Evolutionary conservation across 2,888 invertebrate species (phyloP).

Genomic region (Agrochola circellaris): DNA sequence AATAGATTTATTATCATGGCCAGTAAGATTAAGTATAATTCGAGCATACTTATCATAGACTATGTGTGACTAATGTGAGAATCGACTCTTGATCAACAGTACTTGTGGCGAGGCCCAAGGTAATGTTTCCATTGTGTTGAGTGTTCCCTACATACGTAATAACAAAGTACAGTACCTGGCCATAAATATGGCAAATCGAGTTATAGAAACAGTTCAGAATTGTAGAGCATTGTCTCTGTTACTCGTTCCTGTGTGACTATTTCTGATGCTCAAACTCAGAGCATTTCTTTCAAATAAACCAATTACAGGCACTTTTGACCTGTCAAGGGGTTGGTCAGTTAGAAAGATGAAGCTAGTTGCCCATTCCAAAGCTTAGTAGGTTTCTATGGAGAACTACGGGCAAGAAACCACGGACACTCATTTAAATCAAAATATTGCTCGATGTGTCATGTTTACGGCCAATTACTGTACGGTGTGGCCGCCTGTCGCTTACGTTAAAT

Average conservation of each 20-base stretch:
- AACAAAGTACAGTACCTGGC: slow-evolving; percentile 14
- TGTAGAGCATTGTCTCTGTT: background rate
- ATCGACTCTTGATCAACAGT: slow-evolving; percentile 19
- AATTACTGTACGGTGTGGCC: background rate
- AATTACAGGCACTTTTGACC: too few species aligned
- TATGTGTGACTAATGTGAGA: slow-evolving; percentile 42
- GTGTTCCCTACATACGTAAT: slow-evolving; percentile 27
- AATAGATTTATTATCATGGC: slow-evolving; percentile 31
- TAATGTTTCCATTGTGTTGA: slow-evolving; percentile 53
- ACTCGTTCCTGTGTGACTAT: background rate
- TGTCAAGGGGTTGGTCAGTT: too few species aligned
- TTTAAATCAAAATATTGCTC: background rate
- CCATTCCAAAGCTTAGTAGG: too few species aligned
- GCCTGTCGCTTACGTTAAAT: slow-evolving; percentile 40
- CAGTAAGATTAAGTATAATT: slow-evolving; percentile 36
- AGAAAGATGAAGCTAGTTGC: too few species aligned
- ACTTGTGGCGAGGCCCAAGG: slow-evolving; percentile 32
- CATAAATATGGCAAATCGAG: slow-evolving; percentile 1
- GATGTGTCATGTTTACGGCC: background rate
- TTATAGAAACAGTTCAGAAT: background rate
- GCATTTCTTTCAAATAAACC: too few species aligned
- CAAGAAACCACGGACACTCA: too few species aligned
- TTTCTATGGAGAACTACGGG: too few species aligned
- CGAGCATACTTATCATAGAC: slow-evolving; percentile 14
- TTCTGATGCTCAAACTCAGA: background rate